Conservation (phyloP, 2,888 invertebrate species). For the Drosophila ezoana region DNA sequence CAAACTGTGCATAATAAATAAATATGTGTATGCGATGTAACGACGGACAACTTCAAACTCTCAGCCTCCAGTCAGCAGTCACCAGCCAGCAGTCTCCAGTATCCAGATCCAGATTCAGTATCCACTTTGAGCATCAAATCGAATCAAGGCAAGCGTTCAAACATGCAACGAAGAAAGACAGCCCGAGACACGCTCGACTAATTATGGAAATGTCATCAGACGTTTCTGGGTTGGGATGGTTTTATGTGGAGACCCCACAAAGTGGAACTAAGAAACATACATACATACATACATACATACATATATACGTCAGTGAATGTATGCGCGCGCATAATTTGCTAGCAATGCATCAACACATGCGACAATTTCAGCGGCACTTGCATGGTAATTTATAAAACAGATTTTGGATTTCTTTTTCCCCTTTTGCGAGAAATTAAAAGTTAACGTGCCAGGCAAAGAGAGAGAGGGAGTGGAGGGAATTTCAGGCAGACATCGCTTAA, state of each 20-base stretch:
- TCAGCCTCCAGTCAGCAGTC: background rate
- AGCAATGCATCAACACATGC: conserved; percentile 77
- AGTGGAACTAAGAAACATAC: conserved; percentile 32
- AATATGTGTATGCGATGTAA: conserved; percentile 48
- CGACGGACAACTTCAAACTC: conserved; percentile 49
- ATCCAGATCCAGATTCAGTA: background rate
- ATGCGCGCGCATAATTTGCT: conserved; percentile 72
- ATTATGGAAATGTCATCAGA: conserved; percentile 81
- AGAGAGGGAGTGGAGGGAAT: conserved; percentile 6
- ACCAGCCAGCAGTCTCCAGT: background rate
- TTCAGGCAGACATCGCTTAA: conserved; percentile 62
- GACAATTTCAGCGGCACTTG: conserved; percentile 74
- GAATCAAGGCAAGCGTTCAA: conserved; percentile 79
- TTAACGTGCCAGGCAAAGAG: conserved; percentile 43
- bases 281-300: background rate
- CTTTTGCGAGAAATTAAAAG: conserved; percentile 69
- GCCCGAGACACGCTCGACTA: conserved; percentile 76
- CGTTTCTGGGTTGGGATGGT: conserved; percentile 45
- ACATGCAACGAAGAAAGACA: conserved; percentile 61
- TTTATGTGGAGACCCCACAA: conserved; percentile 61
- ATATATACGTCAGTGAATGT: background rate
- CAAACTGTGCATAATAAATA: conserved; percentile 79
- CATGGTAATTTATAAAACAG: conserved; percentile 75
- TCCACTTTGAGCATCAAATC: conserved; percentile 68
- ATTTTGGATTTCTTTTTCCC: conserved; percentile 34